Evolutionary conservation across 2,113 vertebrate genomes (phyloP).

Genomic region (Mellivora capensis): DNA sequence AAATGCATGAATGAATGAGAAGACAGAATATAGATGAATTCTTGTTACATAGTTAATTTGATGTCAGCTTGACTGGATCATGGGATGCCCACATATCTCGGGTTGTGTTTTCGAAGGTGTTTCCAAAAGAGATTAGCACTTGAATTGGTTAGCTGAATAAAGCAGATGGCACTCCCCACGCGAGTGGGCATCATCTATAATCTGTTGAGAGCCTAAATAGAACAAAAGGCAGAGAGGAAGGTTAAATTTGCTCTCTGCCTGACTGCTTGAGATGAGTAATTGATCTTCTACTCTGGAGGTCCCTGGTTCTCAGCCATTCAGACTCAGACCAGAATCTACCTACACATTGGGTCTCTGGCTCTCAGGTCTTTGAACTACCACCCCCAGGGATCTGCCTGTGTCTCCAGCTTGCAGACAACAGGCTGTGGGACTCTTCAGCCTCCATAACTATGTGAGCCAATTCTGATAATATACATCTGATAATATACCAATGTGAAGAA

Average conservation of each 20-base stretch:
- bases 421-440: not conserved
- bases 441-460: not conserved
- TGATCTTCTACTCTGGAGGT: not conserved
- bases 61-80: not conserved
- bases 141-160: not conserved
- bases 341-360: not conserved
- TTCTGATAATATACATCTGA: not conserved
- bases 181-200: not conserved
- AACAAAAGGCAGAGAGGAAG: not conserved
- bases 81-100: not conserved
- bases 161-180: not conserved
- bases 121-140: not conserved
- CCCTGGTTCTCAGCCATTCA: not conserved
- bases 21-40: not conserved
- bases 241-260: not conserved
- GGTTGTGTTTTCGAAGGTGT: not conserved
- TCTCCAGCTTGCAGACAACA: not conserved
- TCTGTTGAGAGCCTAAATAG: not conserved
- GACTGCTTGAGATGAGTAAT: not conserved
- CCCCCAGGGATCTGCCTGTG: not conserved
- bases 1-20: too few species aligned
- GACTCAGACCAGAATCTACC: not conserved
- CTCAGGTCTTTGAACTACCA: not conserved
- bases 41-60: not conserved
- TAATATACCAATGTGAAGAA: too few species aligned